Conservation (phyloP, 2,888 invertebrate genomes). For the Philaethria dido region DNA sequence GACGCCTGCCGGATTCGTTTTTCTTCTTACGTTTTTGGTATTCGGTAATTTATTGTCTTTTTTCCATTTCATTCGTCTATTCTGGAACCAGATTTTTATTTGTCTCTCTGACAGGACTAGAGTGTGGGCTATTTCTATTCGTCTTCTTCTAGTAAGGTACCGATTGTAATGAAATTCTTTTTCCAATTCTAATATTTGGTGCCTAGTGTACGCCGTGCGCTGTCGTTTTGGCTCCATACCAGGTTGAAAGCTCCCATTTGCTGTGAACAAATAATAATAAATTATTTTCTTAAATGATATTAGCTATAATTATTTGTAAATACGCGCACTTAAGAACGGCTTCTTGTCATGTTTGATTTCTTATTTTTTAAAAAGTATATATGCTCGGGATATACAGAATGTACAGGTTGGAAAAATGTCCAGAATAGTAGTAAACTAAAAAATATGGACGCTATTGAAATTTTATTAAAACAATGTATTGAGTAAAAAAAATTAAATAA, state of each 20-base stretch:
- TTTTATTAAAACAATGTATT: no score
- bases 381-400: no score
- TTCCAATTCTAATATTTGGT: slow-evolving; percentile 98
- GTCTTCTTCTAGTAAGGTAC: slow-evolving; percentile 96
- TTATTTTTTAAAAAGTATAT: no score
- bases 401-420: no score
- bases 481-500: no score
- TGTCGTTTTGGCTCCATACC: slow-evolving; percentile 98
- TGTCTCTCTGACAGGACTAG: slow-evolving; percentile 95
- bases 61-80: slow-evolving; percentile 91
- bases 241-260: slow-evolving; percentile 93
- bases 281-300: slow-evolving; percentile 22
- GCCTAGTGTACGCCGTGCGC: slow-evolving; percentile 98
- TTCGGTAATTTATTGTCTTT: slow-evolving; percentile 94
- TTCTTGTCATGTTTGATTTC: no score
- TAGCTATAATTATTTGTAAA: neutral
- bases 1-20: slow-evolving; percentile 89
- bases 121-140: slow-evolving; percentile 98
- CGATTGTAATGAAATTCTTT: slow-evolving; percentile 99
- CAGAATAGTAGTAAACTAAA: no score
- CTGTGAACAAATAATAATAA: slow-evolving; percentile 83
- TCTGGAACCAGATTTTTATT: slow-evolving; percentile 95
- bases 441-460: no score
- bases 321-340: neutral
- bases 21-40: slow-evolving; percentile 89